Evolutionary conservation across 1,140 invertebrate genomes (phyloP), one percentile per base, ranked within the genome.

Genomic region (Batillaria attramentaria): DNA sequence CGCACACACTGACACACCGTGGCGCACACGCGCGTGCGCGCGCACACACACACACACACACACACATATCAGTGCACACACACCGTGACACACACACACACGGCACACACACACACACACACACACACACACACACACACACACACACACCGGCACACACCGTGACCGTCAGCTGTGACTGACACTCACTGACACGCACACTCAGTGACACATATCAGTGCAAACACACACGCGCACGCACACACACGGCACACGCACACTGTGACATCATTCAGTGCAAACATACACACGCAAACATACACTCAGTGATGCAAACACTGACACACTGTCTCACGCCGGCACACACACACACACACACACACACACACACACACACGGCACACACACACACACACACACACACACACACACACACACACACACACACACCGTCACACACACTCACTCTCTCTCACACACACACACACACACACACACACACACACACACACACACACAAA

Each of bases 341-440:
- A 50, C 46, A 50, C 46, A 50, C 46, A 50, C 46, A 50, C 46
- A 50, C 46, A 50, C 46, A 50, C 46, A 50, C 46, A 50, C 46
- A 50, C 46, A 50, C 46, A 50, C 46, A 50, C 46, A 50, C 46
- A 50, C 46, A 50, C 46, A 50, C 46, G 10, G 24, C 46, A 24
- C 46, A 50, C 46, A 24, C 46, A 50, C 46, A 50, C 46, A 50
- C 46, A 24, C 46, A 50, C 46, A 50, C 46, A 50, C 46, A 50
- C 46, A 50, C 46, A 50, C 46, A 50, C 46, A 50, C 46, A 50
- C 46, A 50, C 46, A 50, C 46, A 50, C 46, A 24, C 46, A 24
- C 46, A 24, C 46, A 24, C 46, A 24, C 46, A 24, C 46, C 10
- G 10, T 10, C 46, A 24, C 46, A 24, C 46, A 24, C 46, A 24